Base-by-base conservation (phyloP, 2,113 vertebrate species). In the Calidris pugnax region DNA sequence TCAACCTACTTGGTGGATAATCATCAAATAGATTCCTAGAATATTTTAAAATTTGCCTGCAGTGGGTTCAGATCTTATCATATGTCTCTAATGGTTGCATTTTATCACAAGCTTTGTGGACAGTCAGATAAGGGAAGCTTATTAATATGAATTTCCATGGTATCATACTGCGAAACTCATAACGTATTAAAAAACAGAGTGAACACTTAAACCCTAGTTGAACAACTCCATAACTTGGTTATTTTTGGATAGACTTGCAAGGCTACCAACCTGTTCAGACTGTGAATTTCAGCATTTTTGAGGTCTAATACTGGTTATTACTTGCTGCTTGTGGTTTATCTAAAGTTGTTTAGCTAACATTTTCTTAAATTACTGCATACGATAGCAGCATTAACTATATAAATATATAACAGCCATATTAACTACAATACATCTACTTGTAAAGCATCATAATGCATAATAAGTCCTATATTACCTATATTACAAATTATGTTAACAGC, bases 151-250 rank as follows among this genome's bases (percentile, higher is more conserved):
- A 53, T 68, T 83, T 94, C 10, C 12, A 21, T 45, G 30, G 30
- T 39, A 77, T 80, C 24, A 18, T 2, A 30, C 68, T 9, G 60
- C 16, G 75, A 27, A 93, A 32, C 14, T 35, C 12, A 1, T 12
- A 62, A 32, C 7, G 53, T 0, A 41, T 12, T 48, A 66, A 71
- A 75, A 18, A 0, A n/a, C 8, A 2, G 20, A 72, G 11, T n/a
- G 28, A 50, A 50, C 1, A 2, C 3, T 81, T 56, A 14, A 79
- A 55, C 12, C 23, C 10, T n/a, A 19, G 24, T 23, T 73, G 14
- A 82, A 26, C 7, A 48, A 4, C 7, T 37, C 16, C 7, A 2
- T 30, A 7, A 41, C 66, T 66, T 62, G 4, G 13, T 71, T 51
- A 9, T 16, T 59, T 59, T 75, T 62, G 20, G 5, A 4, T 10